Evolutionary conservation across 2,888 invertebrate genomes (phyloP).

Genomic region (Aporophyla lueneburgensis): DNA sequence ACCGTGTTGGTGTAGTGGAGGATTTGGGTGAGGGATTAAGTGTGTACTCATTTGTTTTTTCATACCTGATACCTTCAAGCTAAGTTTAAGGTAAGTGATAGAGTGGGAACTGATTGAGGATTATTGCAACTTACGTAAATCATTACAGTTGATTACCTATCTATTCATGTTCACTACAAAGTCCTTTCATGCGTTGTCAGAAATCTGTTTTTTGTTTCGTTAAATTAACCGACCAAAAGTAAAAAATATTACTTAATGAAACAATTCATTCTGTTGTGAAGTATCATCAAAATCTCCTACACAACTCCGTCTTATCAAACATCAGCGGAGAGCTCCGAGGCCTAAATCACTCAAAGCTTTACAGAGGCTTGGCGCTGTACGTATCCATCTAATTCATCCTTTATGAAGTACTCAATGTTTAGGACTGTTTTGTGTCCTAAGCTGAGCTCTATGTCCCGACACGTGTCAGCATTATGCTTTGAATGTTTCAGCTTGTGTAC

Average conservation of each 20-base stretch:
- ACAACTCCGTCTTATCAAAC: slow-evolving; percentile 38
- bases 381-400: slow-evolving; percentile 47
- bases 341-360: slow-evolving; percentile 56
- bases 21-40: slow-evolving; percentile 15
- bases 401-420: slow-evolving; percentile 55
- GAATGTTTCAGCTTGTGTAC: slow-evolving; percentile 40
- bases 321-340: slow-evolving; percentile 33
- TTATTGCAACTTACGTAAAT: not conserved
- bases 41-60: slow-evolving; percentile 31
- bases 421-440: slow-evolving; percentile 46
- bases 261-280: slow-evolving; percentile 9
- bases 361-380: slow-evolving; percentile 41
- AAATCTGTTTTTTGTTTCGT: slow-evolving; percentile 1
- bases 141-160: not conserved
- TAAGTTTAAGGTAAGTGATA: not conserved
- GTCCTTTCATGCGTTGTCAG: not conserved
- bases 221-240: not conserved
- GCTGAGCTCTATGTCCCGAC: slow-evolving; percentile 41
- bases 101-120: slow-evolving; percentile 1
- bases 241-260: not conserved
- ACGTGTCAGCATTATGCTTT: slow-evolving; percentile 36
- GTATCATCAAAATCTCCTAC: slow-evolving; percentile 13
- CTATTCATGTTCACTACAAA: not conserved
- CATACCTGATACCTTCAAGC: not conserved
- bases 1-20: slow-evolving; percentile 34